Evolutionary conservation across 2,888 invertebrate genomes (phyloP), one percentile per base, ranked within the genome.

Genomic region (Petrolisthes manimaculis): DNA sequence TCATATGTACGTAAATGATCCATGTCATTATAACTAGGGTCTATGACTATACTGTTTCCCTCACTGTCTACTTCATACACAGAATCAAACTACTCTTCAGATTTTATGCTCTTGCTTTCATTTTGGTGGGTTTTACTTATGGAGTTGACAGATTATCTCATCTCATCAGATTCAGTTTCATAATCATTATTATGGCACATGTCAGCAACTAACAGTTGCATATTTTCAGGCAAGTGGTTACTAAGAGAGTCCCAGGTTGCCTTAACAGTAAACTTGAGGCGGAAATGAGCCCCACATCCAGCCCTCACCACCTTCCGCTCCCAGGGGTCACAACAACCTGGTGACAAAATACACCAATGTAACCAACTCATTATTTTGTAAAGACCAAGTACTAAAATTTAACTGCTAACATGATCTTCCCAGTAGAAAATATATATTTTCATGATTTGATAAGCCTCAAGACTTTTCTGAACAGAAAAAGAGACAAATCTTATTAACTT

Each of bases 311-410:
- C 97, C 94, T 98, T 98, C 0, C 95, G 94, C 90, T 97, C 96
- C 98, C 98, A 98, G 0, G 96, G 94, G 93, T 98, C 97, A 0
- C 96, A 96, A 93, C 97, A 98, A 83, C 97, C 98, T 90, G 80
- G n/a, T 6, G 21, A 18, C 1, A 37, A 37, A 37, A 37, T 37
- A 37, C 37, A 37, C 37, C 37, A 37, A 37, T 37, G 37, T 37
- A 37, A 37, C 37, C 37, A 37, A 37, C 37, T 37, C 37, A 37
- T 37, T 37, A 37, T 37, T 37, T 37, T 37, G 0, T 37, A 37
- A 37, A 1, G 37, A 0, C 37, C 37, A 37, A 37, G 37, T 37
- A 37, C 37, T 37, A 37, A 37, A 37, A 37, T 37, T 37, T 37
- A 37, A 37, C 37, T 37, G 37, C 37, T 37, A 37, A 2, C 37